These are phyloP conservation scores for Ophion slaviceki DNA, from an alignment of 2,888 invertebrate genomes.

Conservation along the genomic window DNA sequence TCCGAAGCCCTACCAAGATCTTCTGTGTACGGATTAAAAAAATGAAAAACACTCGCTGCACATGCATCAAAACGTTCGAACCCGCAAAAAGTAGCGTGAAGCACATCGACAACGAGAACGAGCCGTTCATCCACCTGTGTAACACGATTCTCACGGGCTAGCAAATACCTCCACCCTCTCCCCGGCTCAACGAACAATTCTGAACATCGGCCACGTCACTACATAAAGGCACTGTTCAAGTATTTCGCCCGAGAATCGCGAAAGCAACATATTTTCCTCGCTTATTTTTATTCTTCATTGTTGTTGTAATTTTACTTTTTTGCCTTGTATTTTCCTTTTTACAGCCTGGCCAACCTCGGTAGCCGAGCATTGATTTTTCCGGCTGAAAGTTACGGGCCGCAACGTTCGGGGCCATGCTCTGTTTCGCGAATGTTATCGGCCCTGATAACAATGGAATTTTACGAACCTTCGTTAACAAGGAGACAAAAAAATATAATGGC, in stretches of 20 bases:
- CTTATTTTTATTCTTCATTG: not conserved
- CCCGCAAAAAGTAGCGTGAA: not conserved
- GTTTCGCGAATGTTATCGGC: constrained; percentile 9
- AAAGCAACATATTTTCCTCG: constrained; percentile 4
- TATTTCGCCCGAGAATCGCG: constrained; percentile 38
- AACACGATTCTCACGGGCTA: constrained; percentile 68
- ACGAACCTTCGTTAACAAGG: not conserved
- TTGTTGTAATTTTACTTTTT: constrained; percentile 16
- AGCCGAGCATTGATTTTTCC: constrained; percentile 9
- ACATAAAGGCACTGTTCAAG: constrained; percentile 45
- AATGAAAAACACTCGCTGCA: constrained; percentile 18
- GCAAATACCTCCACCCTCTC: constrained; percentile 53
- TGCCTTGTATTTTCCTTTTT: not conserved
- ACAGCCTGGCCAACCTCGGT: not conserved
- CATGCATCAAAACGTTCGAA: constrained; percentile 36
- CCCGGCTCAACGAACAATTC: constrained; percentile 61
- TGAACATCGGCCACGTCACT: constrained; percentile 47
- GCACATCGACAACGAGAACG: constrained; percentile 46
- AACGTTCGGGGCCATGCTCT: not conserved
- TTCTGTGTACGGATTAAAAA: not conserved
- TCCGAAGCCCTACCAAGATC: not conserved
- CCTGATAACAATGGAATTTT: not conserved
- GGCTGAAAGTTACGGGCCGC: not conserved
- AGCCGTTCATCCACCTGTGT: constrained; percentile 63
- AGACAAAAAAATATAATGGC: not conserved